Percentiles rank a stretch among this genome's conserved stretches.
phyloP scores from a whole-genome alignment of 2,113 vertebrate genomes.

The Corydoras sp. region DNA sequence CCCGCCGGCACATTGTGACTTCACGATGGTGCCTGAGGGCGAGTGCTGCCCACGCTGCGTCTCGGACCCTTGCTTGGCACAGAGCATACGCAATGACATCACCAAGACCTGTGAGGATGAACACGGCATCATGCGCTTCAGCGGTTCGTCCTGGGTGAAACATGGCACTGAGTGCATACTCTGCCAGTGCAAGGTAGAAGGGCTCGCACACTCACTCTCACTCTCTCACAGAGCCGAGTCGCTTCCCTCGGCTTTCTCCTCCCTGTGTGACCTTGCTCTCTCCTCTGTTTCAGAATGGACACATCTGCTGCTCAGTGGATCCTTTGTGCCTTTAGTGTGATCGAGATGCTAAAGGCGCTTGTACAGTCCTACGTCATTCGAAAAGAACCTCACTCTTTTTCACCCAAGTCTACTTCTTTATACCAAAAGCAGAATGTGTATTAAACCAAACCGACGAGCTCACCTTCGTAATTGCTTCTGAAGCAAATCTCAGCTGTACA shows the following conservation, averaged over 20 bases:
- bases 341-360: slow-evolving; percentile 63
- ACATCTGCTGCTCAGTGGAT: slow-evolving; percentile 97
- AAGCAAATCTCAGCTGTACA: slow-evolving; percentile 42
- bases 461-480: slow-evolving; percentile 44
- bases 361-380: slow-evolving; percentile 64
- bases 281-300: slow-evolving; percentile 79
- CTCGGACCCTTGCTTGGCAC: slow-evolving; percentile 88
- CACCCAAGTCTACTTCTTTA: slow-evolving; percentile 54
- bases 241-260: no score
- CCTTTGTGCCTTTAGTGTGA: slow-evolving; percentile 96
- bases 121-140: slow-evolving; percentile 85
- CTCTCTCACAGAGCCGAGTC: neutral
- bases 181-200: slow-evolving; percentile 85
- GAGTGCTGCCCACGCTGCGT: slow-evolving; percentile 91
- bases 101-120: slow-evolving; percentile 95
- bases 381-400: slow-evolving; percentile 23
- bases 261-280: neutral
- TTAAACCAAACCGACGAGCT: slow-evolving; percentile 60
- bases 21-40: slow-evolving; percentile 83
- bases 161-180: slow-evolving; percentile 95
- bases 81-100: slow-evolving; percentile 90
- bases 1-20: slow-evolving; percentile 87
- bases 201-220: neutral
- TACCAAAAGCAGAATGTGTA: slow-evolving; percentile 66
- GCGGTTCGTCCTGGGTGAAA: slow-evolving; percentile 94